These are phyloP conservation scores for Palythoa grandiflora DNA, from an alignment of 92 coral and sea anemone genomes.

Conservation along the genomic window DNA sequence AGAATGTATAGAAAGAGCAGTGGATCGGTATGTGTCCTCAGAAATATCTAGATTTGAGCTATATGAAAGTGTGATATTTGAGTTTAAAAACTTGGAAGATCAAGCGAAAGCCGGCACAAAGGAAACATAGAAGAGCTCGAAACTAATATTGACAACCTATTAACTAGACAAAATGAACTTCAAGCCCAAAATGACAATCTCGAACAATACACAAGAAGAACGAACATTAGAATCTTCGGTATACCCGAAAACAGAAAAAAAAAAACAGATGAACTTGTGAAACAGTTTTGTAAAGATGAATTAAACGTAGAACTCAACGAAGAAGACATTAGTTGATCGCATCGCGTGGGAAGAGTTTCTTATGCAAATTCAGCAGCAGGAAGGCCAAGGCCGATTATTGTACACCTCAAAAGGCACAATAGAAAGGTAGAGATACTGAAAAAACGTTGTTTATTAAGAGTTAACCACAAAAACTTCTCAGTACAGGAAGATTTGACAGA, in stretches of 20 bases:
- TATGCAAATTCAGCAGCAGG: neutral
- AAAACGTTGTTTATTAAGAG: no score
- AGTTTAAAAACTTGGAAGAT: neutral
- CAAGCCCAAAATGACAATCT: neutral
- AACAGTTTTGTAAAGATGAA: slow-evolving; percentile 9
- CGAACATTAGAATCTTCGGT: slow-evolving; percentile 25
- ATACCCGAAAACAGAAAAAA: neutral
- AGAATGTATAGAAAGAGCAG: neutral
- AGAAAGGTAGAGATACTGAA: no score
- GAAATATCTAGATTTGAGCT: neutral
- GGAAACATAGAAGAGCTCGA: neutral
- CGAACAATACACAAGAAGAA: slow-evolving; percentile 3
- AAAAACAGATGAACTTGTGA: slow-evolving; percentile 17
- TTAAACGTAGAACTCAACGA: neutral
- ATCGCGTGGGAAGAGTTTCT: neutral
- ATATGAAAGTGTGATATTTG: neutral
- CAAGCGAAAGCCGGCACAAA: neutral
- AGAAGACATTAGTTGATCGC: slow-evolving; percentile 2
- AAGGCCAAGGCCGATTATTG: slow-evolving; percentile 15
- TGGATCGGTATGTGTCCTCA: neutral
- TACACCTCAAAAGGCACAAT: slow-evolving; percentile 23
- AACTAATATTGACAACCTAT: neutral
- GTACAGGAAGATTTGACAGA: no score
- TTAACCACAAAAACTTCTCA: no score
- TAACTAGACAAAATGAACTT: neutral